phyloP scores from a whole-genome alignment of 2,888 invertebrate genomes.

The Spicauda simplicius region DNA sequence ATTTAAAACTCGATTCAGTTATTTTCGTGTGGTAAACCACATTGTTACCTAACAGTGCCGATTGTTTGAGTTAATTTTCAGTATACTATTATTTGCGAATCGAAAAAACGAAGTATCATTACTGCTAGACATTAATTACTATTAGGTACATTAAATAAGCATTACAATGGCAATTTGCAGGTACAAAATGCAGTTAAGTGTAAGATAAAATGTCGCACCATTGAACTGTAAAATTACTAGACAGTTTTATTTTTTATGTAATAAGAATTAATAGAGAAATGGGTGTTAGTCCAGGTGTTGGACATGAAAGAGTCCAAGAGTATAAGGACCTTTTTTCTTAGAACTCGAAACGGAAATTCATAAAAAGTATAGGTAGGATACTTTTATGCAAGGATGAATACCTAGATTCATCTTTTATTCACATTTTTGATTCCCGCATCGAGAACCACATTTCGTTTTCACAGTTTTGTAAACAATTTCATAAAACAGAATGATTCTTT shows the following conservation, averaged over 20 bases:
- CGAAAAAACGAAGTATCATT: not conserved
- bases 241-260: not conserved
- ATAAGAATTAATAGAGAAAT: too few relatives aligned
- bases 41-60: too few relatives aligned
- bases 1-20: not conserved
- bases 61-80: too few relatives aligned
- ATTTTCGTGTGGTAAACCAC: too few relatives aligned
- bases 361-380: not conserved
- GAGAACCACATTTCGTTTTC: conserved; percentile 28
- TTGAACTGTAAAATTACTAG: not conserved
- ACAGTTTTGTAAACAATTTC: conserved; percentile 33
- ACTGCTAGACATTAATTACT: not conserved
- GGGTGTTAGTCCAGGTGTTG: too few relatives aligned
- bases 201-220: not conserved
- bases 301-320: too few relatives aligned
- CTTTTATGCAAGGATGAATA: conserved; percentile 22
- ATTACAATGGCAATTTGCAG: not conserved
- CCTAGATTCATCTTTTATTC: conserved; percentile 28
- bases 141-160: not conserved
- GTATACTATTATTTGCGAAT: not conserved
- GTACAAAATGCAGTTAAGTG: not conserved
- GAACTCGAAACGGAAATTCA: not conserved
- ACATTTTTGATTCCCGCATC: conserved; percentile 29
- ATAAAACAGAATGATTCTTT: conserved; percentile 14
- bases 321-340: too few relatives aligned